Conservation (phyloP, 2,113 vertebrate species). For the Meleagris gallopavo region DNA sequence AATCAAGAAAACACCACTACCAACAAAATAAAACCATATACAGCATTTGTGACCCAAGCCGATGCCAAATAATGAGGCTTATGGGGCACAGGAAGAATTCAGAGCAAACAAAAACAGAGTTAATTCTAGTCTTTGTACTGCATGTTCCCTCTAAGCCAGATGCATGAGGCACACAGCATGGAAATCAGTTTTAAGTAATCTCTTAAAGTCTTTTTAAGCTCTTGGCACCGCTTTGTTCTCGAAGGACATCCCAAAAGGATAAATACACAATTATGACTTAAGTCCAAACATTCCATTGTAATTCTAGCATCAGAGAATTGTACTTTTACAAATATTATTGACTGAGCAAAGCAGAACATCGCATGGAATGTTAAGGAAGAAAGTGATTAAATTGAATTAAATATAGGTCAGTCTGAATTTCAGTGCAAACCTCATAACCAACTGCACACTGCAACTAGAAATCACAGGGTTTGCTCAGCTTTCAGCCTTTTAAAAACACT, state of each 20-base stretch:
- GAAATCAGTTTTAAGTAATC: slow-evolving; percentile 53
- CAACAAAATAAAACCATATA: background rate
- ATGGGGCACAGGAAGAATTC: slow-evolving; percentile 32
- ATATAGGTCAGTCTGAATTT: background rate
- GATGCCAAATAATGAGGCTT: slow-evolving; percentile 35
- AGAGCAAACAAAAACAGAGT: slow-evolving; percentile 46
- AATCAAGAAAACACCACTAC: background rate
- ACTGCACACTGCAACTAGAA: background rate
- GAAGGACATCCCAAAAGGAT: slow-evolving; percentile 58
- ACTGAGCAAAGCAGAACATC: slow-evolving; percentile 23
- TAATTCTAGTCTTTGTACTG: slow-evolving; percentile 26
- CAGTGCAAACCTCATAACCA: background rate
- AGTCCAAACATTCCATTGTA: slow-evolving; percentile 67
- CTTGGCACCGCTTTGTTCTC: slow-evolving; percentile 52
- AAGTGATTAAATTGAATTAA: slow-evolving; percentile 10
- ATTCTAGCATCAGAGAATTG: slow-evolving; percentile 48
- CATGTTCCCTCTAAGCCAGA: slow-evolving; percentile 40
- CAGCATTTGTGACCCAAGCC: background rate
- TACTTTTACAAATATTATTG: slow-evolving; percentile 25
- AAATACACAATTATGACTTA: slow-evolving; percentile 56
- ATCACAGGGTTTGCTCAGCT: background rate
- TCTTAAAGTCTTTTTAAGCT: slow-evolving; percentile 62
- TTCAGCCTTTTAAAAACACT: background rate
- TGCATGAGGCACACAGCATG: slow-evolving; percentile 38
- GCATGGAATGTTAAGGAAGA: slow-evolving; percentile 11